These are phyloP conservation scores for Avahi laniger DNA, from an alignment of 2,797 vertebrate species.

Conservation along the genomic window DNA sequence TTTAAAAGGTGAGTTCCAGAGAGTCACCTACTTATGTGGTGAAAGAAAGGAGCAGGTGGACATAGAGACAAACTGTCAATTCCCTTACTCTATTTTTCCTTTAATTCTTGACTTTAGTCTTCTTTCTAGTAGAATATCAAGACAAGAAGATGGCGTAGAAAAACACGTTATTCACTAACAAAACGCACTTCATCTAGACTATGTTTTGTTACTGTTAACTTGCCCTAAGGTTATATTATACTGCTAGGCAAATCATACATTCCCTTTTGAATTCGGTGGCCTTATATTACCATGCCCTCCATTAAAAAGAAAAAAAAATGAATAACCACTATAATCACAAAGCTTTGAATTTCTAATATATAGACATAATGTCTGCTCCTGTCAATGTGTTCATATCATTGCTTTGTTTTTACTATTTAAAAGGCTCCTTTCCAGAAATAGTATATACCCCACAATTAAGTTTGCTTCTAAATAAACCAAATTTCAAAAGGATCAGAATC, in stretches of 20 bases:
- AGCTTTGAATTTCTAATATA: not conserved
- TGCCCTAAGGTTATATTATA: not conserved
- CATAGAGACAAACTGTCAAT: not conserved
- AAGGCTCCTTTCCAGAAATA: slow-evolving; percentile 35
- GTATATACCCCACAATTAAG: not conserved
- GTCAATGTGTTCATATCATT: not conserved
- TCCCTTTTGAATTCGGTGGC: not conserved
- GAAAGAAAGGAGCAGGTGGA: not conserved
- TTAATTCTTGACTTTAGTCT: not conserved
- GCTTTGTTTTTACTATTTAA: slow-evolving; percentile 33
- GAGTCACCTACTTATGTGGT: not conserved
- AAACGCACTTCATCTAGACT: not conserved
- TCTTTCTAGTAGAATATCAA: not conserved
- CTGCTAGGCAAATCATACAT: not conserved
- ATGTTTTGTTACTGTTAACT: not conserved
- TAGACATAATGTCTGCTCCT: not conserved
- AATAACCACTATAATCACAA: not conserved
- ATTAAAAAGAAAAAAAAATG: not conserved
- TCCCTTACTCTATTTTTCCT: not conserved
- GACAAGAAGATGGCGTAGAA: not conserved
- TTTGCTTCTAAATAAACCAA: slow-evolving; percentile 57
- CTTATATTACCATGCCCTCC: not conserved
- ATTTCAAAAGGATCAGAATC: slow-evolving; percentile 55
- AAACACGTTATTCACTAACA: not conserved
- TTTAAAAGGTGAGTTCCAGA: not conserved